These are phyloP conservation scores for Hydrolagus affinis DNA, from an alignment of 2,113 vertebrate genomes.

Conservation along the genomic window DNA sequence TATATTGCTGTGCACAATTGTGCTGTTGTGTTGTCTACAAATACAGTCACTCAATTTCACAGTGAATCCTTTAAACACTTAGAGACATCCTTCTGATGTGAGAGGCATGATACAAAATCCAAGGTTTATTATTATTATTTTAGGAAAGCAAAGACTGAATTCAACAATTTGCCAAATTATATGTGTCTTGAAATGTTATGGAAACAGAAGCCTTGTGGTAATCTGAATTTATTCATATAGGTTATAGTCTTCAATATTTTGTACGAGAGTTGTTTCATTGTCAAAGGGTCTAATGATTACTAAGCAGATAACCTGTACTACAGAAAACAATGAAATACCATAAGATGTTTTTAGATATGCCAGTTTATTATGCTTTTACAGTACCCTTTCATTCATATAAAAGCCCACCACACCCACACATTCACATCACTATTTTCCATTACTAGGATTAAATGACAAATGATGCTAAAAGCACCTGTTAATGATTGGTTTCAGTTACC, in stretches of 20 bases:
- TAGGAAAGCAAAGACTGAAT: too few relatives aligned
- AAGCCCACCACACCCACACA: slow-evolving; percentile 25
- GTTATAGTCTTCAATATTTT: background rate
- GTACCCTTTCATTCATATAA: background rate
- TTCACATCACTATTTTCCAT: slow-evolving; percentile 10
- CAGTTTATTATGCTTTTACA: slow-evolving; percentile 5
- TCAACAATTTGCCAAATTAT: too few relatives aligned
- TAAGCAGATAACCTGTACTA: background rate
- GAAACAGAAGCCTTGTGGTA: too few relatives aligned
- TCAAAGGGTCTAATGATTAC: background rate
- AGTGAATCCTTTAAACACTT: too few relatives aligned
- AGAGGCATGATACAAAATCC: too few relatives aligned
- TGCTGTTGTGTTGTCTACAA: too few relatives aligned
- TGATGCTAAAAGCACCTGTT: slow-evolving; percentile 15
- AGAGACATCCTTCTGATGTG: too few relatives aligned
- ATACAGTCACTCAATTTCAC: too few relatives aligned
- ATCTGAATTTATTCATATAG: background rate
- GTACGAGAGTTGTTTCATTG: background rate
- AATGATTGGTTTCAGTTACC: slow-evolving; percentile 24
- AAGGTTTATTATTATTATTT: too few relatives aligned
- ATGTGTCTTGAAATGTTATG: too few relatives aligned
- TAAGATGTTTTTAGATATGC: slow-evolving; percentile 1
- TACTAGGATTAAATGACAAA: slow-evolving; percentile 24
- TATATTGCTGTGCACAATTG: too few relatives aligned
- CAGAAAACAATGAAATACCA: background rate